phyloP scores from a whole-genome alignment of 35 echinoderm and acorn worm genomes.

The Apostichopus japonicus region DNA sequence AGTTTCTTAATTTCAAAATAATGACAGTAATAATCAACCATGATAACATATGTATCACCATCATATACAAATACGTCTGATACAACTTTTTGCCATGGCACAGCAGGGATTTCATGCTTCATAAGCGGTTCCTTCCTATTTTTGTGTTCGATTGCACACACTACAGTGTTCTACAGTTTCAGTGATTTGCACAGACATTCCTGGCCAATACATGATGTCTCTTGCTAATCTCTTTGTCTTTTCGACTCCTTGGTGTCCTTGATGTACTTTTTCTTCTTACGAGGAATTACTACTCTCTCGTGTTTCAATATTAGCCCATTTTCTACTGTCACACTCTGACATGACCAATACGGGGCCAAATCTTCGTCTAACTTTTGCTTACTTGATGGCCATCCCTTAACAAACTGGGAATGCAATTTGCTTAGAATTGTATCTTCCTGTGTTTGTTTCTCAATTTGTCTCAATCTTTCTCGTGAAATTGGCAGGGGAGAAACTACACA shows the following conservation, averaged over 20 bases:
- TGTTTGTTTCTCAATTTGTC: constrained; percentile 48
- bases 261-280: constrained; percentile 43
- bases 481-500: constrained; percentile 31
- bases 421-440: constrained; percentile 43
- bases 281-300: constrained; percentile 41
- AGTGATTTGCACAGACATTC: constrained; percentile 46
- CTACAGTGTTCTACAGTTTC: constrained; percentile 58
- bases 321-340: constrained; percentile 68
- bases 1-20: not conserved
- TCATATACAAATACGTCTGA: not conserved
- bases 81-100: constrained; percentile 16
- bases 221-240: constrained; percentile 54
- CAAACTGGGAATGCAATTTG: constrained; percentile 40
- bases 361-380: constrained; percentile 20
- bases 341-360: constrained; percentile 51
- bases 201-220: constrained; percentile 70
- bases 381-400: constrained; percentile 72
- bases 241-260: constrained; percentile 66
- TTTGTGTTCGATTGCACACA: constrained; percentile 3
- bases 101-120: constrained; percentile 40
- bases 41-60: not conserved
- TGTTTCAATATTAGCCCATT: constrained; percentile 40
- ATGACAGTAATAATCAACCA: constrained; percentile 25
- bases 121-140: constrained; percentile 57
- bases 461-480: constrained; percentile 17